A percentile compares a stretch with the other conserved stretches of the same genome.
These are phyloP conservation scores for Steinernema scapterisci DNA, from an alignment of 2,888 invertebrate genomes.

Conservation along the genomic window DNA sequence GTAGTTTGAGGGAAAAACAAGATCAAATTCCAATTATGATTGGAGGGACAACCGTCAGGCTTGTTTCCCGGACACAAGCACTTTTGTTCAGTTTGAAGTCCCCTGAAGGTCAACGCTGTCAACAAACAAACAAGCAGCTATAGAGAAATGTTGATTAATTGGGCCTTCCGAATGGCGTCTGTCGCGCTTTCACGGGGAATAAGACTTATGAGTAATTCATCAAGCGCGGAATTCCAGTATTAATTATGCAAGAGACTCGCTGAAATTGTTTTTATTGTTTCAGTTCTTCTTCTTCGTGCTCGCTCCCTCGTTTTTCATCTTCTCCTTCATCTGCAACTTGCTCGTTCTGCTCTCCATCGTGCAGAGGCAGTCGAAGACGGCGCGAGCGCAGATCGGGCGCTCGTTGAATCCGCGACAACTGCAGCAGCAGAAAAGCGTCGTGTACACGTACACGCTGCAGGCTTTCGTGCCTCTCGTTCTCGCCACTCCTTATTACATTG, in stretches of 20 bases:
- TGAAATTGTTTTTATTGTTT: conserved; percentile 32
- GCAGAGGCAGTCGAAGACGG: conserved; percentile 51
- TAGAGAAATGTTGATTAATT: neutral
- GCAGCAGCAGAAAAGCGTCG: conserved; percentile 50
- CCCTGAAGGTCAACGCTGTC: too few relatives aligned
- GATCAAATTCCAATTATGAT: too few relatives aligned
- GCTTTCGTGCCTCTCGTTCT: conserved; percentile 49
- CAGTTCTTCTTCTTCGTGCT: conserved; percentile 54
- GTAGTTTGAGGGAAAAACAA: too few relatives aligned
- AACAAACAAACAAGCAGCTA: too few relatives aligned
- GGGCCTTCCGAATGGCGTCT: neutral
- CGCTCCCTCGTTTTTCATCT: conserved; percentile 53
- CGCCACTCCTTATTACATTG: conserved; percentile 55
- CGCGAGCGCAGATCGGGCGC: conserved; percentile 51
- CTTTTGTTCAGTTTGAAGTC: too few relatives aligned
- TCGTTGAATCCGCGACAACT: conserved; percentile 51
- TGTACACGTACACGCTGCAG: conserved; percentile 51
- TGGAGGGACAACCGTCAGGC: too few relatives aligned
- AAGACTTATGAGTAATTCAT: neutral
- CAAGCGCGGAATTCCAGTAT: neutral
- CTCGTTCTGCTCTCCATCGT: conserved; percentile 49
- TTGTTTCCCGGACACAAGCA: too few relatives aligned
- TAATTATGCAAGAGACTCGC: neutral
- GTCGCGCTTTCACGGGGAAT: neutral
- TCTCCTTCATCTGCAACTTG: conserved; percentile 52